Conservation (phyloP, 2,113 vertebrate genomes). For the Haliaeetus leucogaster region DNA sequence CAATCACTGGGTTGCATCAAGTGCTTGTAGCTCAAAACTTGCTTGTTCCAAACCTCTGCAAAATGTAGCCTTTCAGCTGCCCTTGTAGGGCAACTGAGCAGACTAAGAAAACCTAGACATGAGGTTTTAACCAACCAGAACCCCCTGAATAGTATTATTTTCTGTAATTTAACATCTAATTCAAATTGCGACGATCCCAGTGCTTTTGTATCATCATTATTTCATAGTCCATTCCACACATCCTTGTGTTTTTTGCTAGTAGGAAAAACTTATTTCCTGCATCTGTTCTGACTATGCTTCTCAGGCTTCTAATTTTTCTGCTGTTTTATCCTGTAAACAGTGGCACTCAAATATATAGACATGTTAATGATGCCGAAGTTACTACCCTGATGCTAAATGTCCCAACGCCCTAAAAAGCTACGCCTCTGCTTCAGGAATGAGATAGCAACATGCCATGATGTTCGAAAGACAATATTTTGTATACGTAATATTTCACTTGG, state of each 20-base stretch:
- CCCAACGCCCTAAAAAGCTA: background rate
- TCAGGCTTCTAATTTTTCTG: background rate
- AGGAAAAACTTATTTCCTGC: background rate
- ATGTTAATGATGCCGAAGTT: background rate
- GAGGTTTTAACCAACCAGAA: background rate
- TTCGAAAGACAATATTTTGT: background rate
- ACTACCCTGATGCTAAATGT: background rate
- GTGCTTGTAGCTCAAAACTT: background rate
- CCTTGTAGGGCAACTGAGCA: background rate
- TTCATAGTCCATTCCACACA: background rate
- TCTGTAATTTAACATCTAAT: background rate
- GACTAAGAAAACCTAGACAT: background rate
- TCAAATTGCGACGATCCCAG: background rate
- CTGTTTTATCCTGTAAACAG: background rate
- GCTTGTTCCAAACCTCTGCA: background rate
- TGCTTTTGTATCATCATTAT: background rate
- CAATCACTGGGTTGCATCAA: background rate
- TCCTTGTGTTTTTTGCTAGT: rapidly evolving
- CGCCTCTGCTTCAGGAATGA: background rate
- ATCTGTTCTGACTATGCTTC: background rate
- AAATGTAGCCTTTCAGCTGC: background rate
- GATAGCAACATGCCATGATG: background rate
- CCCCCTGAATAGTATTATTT: background rate
- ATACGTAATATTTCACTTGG: background rate
- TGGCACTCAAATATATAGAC: background rate